Percentiles rank a stretch among this genome's conserved stretches.
These are phyloP conservation scores for Ganaspis brasiliensis DNA, from an alignment of 2,888 invertebrate species.

Conservation along the genomic window DNA sequence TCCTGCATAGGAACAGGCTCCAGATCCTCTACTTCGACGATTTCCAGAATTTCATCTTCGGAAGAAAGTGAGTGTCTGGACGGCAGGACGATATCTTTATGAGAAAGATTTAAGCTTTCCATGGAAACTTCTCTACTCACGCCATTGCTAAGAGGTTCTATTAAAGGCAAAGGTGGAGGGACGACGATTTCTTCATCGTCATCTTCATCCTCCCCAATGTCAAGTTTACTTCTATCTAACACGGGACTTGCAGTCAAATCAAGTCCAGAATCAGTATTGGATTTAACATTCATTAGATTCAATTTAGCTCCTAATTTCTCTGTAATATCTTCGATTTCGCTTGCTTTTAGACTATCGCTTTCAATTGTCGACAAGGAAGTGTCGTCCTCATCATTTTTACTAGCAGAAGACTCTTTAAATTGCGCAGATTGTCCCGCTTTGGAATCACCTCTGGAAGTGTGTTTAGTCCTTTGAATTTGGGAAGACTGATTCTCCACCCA, in stretches of 20 bases:
- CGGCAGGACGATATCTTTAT: slow-evolving; percentile 86
- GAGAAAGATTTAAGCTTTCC: slow-evolving; percentile 89
- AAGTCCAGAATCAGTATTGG: slow-evolving; percentile 77
- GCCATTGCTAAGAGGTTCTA: slow-evolving; percentile 86
- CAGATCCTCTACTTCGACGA: slow-evolving; percentile 90
- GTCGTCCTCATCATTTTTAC: slow-evolving; percentile 84
- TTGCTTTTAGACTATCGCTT: slow-evolving; percentile 75
- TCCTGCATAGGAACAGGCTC: slow-evolving; percentile 94
- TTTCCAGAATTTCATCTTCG: slow-evolving; percentile 90
- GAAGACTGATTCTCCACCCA: slow-evolving; percentile 96
- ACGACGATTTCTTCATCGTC: slow-evolving; percentile 91
- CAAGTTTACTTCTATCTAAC: slow-evolving; percentile 73
- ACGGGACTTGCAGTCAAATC: slow-evolving; percentile 76
- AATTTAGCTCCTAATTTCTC: slow-evolving; percentile 77
- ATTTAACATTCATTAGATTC: slow-evolving; percentile 75
- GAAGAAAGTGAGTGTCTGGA: slow-evolving; percentile 83
- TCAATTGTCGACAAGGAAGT: slow-evolving; percentile 76
- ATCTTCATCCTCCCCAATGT: slow-evolving; percentile 83
- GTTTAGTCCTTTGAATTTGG: slow-evolving; percentile 88
- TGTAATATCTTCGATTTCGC: slow-evolving; percentile 77
- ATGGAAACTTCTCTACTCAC: slow-evolving; percentile 90
- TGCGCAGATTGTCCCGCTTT: slow-evolving; percentile 81
- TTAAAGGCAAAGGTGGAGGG: slow-evolving; percentile 90
- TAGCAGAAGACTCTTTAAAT: slow-evolving; percentile 84
- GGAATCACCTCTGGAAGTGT: slow-evolving; percentile 81